phyloP scores from a whole-genome alignment of 2,888 invertebrate species.

The Heteromurus nitidus region DNA sequence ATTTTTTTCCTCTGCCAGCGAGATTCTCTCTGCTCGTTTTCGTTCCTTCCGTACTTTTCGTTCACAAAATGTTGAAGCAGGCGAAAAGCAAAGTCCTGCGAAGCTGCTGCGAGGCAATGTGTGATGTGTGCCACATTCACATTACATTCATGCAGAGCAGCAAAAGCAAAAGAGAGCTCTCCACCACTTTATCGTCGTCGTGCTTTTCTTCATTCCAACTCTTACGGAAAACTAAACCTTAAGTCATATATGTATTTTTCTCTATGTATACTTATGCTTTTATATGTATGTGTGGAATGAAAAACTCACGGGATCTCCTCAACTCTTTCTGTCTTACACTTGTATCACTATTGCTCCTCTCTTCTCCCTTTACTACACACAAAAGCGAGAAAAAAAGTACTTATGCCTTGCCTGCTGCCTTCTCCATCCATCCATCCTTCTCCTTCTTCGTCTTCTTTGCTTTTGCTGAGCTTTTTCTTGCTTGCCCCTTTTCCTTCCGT shows the following conservation, averaged over 20 bases:
- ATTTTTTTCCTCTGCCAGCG: too few relatives aligned
- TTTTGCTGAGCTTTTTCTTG: conserved; percentile 10
- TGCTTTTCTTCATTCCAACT: too few relatives aligned
- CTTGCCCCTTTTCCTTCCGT: conserved; percentile 23
- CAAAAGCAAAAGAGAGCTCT: too few relatives aligned
- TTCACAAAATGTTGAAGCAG: conserved; percentile 42
- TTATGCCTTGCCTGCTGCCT: conserved; percentile 28
- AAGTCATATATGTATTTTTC: too few relatives aligned
- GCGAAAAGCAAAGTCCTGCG: conserved; percentile 2
- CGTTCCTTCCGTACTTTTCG: conserved; percentile 55
- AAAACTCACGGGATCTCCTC: conserved; percentile 60
- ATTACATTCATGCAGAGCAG: conserved; percentile 25
- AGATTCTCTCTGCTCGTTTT: background rate
- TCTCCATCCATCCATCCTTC: conserved; percentile 52
- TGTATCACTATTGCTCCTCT: conserved; percentile 15
- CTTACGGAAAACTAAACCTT: too few relatives aligned
- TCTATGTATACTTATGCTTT: too few relatives aligned
- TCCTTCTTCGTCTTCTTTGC: conserved; percentile 6
- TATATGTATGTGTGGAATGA: conserved; percentile 12
- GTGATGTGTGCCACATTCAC: conserved; percentile 15
- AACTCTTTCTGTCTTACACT: conserved; percentile 49
- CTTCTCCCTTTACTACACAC: conserved; percentile 4
- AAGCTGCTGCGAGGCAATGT: background rate
- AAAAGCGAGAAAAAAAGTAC: conserved; percentile 4
- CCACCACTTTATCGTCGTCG: too few relatives aligned